phyloP scores from a whole-genome alignment of 2,113 vertebrate species.

The Hemiscyllium ocellatum region DNA sequence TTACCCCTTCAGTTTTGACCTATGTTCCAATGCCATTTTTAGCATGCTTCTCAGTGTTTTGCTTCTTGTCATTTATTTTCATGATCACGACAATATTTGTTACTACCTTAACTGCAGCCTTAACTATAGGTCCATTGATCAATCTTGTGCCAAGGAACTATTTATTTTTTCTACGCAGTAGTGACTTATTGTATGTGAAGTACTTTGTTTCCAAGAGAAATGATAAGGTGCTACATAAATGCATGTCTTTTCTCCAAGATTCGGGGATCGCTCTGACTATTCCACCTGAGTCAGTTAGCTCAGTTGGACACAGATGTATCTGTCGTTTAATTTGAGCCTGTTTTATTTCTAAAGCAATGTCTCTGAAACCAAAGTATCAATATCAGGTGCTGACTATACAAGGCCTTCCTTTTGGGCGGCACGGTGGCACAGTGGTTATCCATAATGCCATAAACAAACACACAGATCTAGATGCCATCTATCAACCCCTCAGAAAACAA shows the following conservation, averaged over 20 bases:
- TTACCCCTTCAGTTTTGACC: neutral
- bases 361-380: neutral
- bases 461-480: too few species aligned
- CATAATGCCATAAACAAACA: too few species aligned
- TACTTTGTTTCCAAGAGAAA: neutral
- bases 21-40: neutral
- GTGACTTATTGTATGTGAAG: neutral
- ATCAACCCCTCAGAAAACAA: too few species aligned
- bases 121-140: neutral
- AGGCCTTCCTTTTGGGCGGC: neutral
- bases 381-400: neutral
- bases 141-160: neutral
- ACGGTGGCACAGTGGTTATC: too few species aligned
- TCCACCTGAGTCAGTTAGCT: neutral
- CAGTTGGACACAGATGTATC: neutral
- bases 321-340: neutral
- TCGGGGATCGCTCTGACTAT: neutral
- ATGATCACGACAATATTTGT: neutral
- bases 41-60: neutral
- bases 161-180: neutral
- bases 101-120: neutral
- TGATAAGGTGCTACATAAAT: neutral
- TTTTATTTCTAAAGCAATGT: neutral
- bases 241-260: neutral
- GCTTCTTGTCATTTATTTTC: neutral